phyloP scores from a whole-genome alignment of 1,140 invertebrate species.

The Halictus rubicundus region DNA sequence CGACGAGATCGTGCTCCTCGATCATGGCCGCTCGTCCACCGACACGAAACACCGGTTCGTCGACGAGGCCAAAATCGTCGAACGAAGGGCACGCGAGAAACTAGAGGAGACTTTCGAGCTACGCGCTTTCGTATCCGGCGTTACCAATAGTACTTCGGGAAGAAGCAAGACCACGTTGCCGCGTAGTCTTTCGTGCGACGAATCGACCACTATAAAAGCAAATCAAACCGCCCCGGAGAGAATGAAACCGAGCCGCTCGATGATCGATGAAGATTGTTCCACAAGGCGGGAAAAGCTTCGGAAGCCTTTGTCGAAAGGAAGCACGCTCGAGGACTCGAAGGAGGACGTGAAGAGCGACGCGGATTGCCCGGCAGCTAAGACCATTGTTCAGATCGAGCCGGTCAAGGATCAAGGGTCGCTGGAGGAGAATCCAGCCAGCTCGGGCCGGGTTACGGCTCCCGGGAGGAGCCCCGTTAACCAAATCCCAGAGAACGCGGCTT shows the following conservation, averaged over 20 bases:
- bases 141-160: neutral
- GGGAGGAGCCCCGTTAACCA: slow-evolving; percentile 48
- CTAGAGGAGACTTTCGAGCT: slow-evolving; percentile 24
- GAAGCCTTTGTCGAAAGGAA: neutral
- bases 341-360: slow-evolving; percentile 18
- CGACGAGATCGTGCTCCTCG: slow-evolving; percentile 49
- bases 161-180: slow-evolving; percentile 2
- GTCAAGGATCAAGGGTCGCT: neutral
- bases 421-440: neutral
- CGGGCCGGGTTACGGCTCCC: neutral
- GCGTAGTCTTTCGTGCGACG: neutral
- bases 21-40: slow-evolving; percentile 26
- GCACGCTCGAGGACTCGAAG: neutral
- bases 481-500: slow-evolving; percentile 56
- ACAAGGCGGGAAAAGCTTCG: neutral
- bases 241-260: neutral
- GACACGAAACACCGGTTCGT: slow-evolving; percentile 40
- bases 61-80: neutral
- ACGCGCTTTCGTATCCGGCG: slow-evolving; percentile 1
- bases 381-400: slow-evolving; percentile 11
- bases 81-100: neutral
- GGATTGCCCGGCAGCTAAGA: neutral
- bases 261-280: neutral
- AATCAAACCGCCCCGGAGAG: neutral
- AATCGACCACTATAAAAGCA: slow-evolving; percentile 2